These are phyloP conservation scores for Exaiptasia diaphana DNA, from an alignment of 64 coral and sea anemone species.

Conservation along the genomic window DNA sequence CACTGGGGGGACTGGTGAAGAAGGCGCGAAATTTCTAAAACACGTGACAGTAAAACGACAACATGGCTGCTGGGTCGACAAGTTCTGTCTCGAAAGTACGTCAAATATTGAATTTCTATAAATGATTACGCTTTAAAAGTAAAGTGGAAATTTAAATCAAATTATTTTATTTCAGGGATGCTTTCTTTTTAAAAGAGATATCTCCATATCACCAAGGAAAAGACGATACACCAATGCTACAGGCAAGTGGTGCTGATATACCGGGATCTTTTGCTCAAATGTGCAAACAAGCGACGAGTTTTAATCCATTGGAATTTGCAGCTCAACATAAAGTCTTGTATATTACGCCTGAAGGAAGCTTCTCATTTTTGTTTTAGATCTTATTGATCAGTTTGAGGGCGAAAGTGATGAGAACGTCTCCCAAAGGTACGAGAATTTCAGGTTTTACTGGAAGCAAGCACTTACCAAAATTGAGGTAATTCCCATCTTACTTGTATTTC, in stretches of 20 bases:
- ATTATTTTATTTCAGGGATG: slow-evolving; percentile 13
- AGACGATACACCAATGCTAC: background rate
- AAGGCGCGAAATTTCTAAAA: slow-evolving; percentile 22
- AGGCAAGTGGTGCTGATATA: background rate
- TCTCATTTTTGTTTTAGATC: slow-evolving; percentile 4
- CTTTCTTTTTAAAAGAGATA: slow-evolving; percentile 23
- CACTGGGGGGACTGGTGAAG: no score
- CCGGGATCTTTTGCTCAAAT: no score
- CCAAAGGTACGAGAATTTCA: slow-evolving; percentile 48
- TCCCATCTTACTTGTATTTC: no score
- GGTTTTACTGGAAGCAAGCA: slow-evolving; percentile 26
- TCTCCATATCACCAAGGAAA: background rate
- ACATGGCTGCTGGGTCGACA: slow-evolving; percentile 9
- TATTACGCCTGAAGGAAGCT: no score
- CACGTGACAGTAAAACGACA: background rate
- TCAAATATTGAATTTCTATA: no score
- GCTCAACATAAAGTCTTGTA: no score
- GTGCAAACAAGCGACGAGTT: no score
- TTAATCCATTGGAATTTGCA: no score
- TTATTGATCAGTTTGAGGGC: slow-evolving; percentile 14
- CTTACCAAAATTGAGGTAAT: slow-evolving; percentile 37
- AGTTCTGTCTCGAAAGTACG: slow-evolving; percentile 20
- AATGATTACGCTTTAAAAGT: no score
- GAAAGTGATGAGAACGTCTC: slow-evolving; percentile 37
- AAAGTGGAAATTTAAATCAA: background rate